A percentile compares a stretch with the other conserved stretches of the same genome.
These are phyloP conservation scores for Dasysyrphus albostriatus DNA, from an alignment of 2,888 invertebrate genomes.

Conservation along the genomic window DNA sequence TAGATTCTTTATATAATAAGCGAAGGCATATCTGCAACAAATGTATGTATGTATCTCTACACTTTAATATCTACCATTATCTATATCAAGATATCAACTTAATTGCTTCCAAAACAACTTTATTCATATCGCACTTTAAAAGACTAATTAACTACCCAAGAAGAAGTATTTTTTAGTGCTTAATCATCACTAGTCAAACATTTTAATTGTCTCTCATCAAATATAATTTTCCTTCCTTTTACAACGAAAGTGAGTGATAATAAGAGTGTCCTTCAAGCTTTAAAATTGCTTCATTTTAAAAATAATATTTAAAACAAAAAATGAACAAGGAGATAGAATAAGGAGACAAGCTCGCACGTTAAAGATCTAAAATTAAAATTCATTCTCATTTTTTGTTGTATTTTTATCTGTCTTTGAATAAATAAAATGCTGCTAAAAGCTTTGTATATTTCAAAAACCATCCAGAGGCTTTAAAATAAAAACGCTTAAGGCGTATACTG, in stretches of 20 bases:
- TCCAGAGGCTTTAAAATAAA: constrained; percentile 13
- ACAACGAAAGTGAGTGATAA: constrained; percentile 51
- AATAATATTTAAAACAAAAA: constrained; percentile 21
- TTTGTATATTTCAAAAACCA: constrained; percentile 46
- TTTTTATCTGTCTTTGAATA: constrained; percentile 6
- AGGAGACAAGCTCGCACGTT: constrained; percentile 32
- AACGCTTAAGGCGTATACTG: constrained; percentile 39
- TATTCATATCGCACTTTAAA: not conserved
- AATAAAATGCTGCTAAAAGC: constrained; percentile 49
- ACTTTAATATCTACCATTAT: not conserved
- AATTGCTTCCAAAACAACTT: not conserved
- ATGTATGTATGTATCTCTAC: not conserved
- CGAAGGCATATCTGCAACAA: not conserved
- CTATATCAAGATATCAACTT: not conserved
- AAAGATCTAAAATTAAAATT: constrained; percentile 39
- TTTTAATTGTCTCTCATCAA: constrained; percentile 60
- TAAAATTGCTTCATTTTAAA: constrained; percentile 51
- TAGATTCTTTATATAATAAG: not conserved
- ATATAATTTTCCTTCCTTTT: constrained; percentile 13
- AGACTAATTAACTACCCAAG: constrained; percentile 34
- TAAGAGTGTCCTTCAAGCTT: constrained; percentile 57
- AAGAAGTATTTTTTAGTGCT: constrained; percentile 3
- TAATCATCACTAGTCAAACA: constrained; percentile 35
- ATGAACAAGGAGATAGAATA: constrained; percentile 19
- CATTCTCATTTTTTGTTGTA: not conserved